Conservation (phyloP, 2,113 vertebrate species). For the Trogon melanurus region DNA sequence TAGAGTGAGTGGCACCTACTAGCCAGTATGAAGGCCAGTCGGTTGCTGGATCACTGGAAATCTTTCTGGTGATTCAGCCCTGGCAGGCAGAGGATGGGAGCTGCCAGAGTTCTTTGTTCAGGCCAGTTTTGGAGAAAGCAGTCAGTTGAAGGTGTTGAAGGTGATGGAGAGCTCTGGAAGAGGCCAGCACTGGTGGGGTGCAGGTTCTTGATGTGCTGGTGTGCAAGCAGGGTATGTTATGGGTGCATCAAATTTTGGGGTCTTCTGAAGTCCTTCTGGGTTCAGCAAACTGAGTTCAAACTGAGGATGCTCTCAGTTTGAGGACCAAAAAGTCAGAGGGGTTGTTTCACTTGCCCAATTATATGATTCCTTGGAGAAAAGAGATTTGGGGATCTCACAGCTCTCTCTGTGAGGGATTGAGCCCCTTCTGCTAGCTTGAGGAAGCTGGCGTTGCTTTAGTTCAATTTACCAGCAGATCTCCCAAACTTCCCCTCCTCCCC, state of each 20-base stretch:
- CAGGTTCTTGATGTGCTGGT: background rate
- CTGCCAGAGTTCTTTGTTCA: background rate
- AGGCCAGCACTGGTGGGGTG: background rate
- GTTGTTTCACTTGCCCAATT: background rate
- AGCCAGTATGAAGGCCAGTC: background rate
- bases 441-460: background rate
- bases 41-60: background rate
- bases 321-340: background rate
- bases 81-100: background rate
- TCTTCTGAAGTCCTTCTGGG: background rate
- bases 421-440: background rate
- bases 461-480: background rate
- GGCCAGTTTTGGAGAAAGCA: background rate
- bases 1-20: background rate
- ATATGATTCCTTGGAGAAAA: background rate
- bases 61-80: background rate
- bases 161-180: background rate
- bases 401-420: background rate
- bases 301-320: background rate
- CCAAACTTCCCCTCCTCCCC: background rate
- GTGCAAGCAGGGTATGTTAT: background rate
- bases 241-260: background rate
- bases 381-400: background rate
- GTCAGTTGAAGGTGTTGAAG: background rate
- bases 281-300: background rate